These are phyloP conservation scores for Meda fulgida DNA, from an alignment of 2,797 vertebrate species.

Conservation along the genomic window DNA sequence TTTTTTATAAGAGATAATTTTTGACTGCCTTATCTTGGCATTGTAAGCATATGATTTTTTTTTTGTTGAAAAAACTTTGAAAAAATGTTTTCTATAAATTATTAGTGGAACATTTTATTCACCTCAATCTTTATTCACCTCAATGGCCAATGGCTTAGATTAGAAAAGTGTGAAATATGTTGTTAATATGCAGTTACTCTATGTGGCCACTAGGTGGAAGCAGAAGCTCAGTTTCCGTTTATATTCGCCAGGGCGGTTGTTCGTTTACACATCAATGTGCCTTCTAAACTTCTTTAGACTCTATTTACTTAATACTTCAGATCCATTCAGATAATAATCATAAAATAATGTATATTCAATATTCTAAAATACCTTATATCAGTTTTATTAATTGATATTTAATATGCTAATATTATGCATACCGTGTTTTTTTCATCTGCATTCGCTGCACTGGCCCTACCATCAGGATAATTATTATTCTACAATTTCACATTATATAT, in stretches of 20 bases:
- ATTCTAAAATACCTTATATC: neutral
- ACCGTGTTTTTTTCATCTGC: neutral
- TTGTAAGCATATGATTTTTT: too few species aligned
- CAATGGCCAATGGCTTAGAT: too few species aligned
- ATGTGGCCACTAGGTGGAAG: conserved; percentile 26
- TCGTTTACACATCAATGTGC: neutral
- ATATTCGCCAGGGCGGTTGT: neutral
- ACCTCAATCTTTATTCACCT: too few species aligned
- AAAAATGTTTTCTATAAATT: too few species aligned
- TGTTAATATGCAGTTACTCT: neutral
- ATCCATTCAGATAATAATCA: neutral
- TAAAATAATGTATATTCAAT: neutral
- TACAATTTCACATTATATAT: neutral
- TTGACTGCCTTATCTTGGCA: too few species aligned
- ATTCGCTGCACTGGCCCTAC: neutral
- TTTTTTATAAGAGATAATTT: too few species aligned
- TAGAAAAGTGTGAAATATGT: neutral
- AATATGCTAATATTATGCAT: neutral
- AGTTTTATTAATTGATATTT: neutral
- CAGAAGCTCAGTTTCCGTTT: neutral
- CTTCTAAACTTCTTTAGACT: neutral
- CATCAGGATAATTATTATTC: neutral
- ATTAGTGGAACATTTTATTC: too few species aligned
- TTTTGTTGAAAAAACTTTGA: too few species aligned
- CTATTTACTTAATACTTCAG: neutral